phyloP scores from a whole-genome alignment of 2,113 vertebrate genomes.

The Triplophysa tibetana region DNA sequence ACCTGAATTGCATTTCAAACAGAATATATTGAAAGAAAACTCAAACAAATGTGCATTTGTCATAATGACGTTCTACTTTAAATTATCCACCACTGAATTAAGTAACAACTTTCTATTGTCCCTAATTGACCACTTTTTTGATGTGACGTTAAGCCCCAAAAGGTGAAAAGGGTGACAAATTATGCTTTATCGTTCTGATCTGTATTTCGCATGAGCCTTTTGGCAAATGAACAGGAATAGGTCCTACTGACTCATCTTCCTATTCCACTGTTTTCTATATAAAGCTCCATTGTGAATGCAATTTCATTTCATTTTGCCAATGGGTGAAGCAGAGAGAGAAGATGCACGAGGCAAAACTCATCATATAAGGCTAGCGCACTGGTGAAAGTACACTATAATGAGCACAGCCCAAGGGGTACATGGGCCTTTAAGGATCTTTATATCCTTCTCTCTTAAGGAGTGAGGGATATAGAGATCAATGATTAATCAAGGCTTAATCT shows the following conservation, averaged over 20 bases:
- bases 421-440: slow-evolving; percentile 40
- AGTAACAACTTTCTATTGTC: neutral
- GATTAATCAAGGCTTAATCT: slow-evolving; percentile 57
- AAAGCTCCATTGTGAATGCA: slow-evolving; percentile 35
- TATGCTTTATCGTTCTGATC: neutral
- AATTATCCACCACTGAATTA: neutral
- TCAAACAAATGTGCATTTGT: too few relatives aligned
- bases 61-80: neutral
- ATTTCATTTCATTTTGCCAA: slow-evolving; percentile 38
- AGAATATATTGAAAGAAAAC: neutral
- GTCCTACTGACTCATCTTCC: slow-evolving; percentile 3
- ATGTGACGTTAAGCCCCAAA: neutral
- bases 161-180: neutral
- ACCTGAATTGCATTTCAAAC: slow-evolving; percentile 18
- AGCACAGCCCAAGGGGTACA: slow-evolving; percentile 47
- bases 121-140: neutral
- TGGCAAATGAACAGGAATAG: neutral
- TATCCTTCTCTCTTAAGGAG: slow-evolving; percentile 38
- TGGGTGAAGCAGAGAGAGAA: slow-evolving; percentile 31
- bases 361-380: slow-evolving; percentile 40
- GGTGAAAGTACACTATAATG: slow-evolving; percentile 38
- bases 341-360: slow-evolving; percentile 22
- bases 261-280: slow-evolving; percentile 13
- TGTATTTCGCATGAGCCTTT: slow-evolving; percentile 13
- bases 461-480: slow-evolving; percentile 50